A percentile compares a stretch with the other conserved stretches of the same genome.
These are phyloP conservation scores for Kradibia gibbosae DNA, from an alignment of 1,140 invertebrate species.

Conservation along the genomic window DNA sequence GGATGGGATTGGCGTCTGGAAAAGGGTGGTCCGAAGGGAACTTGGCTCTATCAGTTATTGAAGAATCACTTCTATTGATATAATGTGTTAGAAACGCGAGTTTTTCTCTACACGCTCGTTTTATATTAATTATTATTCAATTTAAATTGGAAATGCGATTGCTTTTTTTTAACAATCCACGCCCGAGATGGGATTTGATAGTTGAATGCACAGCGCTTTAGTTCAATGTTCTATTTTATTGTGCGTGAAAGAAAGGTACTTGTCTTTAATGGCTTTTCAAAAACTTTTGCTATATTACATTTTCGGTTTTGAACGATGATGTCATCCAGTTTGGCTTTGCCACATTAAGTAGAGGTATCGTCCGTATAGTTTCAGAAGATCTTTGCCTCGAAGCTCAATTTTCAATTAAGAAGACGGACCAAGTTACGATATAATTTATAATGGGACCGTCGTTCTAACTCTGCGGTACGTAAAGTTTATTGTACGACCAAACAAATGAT, in stretches of 20 bases:
- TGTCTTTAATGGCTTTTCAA: conserved; percentile 37
- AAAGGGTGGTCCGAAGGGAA: not conserved
- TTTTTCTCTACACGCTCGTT: conserved; percentile 19
- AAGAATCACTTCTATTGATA: not conserved
- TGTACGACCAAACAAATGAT: too few relatives aligned
- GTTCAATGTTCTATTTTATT: conserved; percentile 27
- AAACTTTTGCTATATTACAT: conserved; percentile 15
- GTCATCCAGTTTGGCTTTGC: not conserved
- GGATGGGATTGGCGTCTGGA: not conserved
- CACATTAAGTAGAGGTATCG: not conserved
- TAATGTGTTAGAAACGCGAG: not conserved
- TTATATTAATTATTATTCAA: conserved; percentile 42
- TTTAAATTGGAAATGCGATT: conserved; percentile 44
- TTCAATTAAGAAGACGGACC: too few relatives aligned
- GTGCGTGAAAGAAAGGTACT: conserved; percentile 1
- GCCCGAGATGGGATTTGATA: conserved; percentile 29
- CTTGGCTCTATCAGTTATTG: not conserved
- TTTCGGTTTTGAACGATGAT: not conserved
- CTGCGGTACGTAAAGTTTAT: too few relatives aligned
- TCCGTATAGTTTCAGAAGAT: too few relatives aligned
- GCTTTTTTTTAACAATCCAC: conserved; percentile 40
- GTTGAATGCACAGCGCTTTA: conserved; percentile 4
- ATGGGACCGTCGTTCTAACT: too few relatives aligned
- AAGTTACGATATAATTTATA: too few relatives aligned
- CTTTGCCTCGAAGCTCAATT: too few relatives aligned